Percentiles rank a stretch among this genome's conserved stretches.
Evolutionary conservation across 92 coral and sea anemone species (phyloP).

Genomic region (Phenganax marumi): DNA sequence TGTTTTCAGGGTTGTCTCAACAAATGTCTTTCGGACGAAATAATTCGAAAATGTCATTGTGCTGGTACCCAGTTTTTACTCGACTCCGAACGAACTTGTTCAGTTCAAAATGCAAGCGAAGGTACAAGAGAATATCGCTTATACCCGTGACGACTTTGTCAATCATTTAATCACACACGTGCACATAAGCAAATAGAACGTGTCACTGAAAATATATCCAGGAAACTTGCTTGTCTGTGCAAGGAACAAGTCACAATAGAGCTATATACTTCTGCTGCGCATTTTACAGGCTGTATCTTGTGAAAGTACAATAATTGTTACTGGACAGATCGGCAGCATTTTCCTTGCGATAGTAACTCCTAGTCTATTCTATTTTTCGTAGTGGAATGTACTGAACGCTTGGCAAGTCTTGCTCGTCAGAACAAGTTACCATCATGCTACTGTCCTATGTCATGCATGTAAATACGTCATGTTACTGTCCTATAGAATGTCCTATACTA

Average conservation of each 20-base stretch:
- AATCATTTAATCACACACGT: neutral
- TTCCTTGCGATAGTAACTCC: too few species aligned
- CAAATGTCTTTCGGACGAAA: conserved; percentile 40
- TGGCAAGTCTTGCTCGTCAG: conserved; percentile 20
- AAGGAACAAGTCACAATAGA: neutral
- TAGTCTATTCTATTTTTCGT: neutral
- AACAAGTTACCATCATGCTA: conserved; percentile 16
- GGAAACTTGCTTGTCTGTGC: neutral
- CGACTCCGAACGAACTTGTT: conserved; percentile 25
- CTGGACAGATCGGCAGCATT: too few species aligned
- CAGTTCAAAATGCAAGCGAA: conserved; percentile 14
- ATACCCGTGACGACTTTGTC: neutral
- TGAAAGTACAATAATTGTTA: too few species aligned
- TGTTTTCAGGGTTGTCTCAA: conserved; percentile 22
- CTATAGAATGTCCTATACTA: too few species aligned
- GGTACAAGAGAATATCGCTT: neutral
- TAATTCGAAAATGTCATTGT: conserved; percentile 30
- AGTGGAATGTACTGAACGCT: conserved; percentile 28
- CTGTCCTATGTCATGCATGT: conserved; percentile 37
- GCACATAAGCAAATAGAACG: too few species aligned
- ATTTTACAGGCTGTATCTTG: too few species aligned
- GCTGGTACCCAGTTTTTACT: conserved; percentile 27
- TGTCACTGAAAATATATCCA: too few species aligned
- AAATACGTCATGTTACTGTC: neutral
- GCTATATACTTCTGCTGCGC: too few species aligned